Evolutionary conservation across 2,797 vertebrate species (phyloP).

Genomic region (Acipenser oxyrinchus): DNA sequence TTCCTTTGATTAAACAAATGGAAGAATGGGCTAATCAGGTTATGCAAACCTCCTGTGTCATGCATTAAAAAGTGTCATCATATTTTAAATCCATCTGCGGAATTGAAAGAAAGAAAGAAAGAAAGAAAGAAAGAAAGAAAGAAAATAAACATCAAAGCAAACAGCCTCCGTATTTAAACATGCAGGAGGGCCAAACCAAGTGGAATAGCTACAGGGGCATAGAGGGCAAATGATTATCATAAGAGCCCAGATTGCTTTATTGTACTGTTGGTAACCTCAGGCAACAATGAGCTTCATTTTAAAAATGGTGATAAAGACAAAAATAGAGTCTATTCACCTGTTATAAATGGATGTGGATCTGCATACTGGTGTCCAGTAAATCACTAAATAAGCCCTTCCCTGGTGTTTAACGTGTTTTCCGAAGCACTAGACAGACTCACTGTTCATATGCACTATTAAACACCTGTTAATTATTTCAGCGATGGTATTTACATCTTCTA

Average conservation of each 20-base stretch:
- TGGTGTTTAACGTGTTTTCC: too few relatives aligned
- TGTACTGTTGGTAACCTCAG: too few relatives aligned
- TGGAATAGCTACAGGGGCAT: too few relatives aligned
- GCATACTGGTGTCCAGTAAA: too few relatives aligned
- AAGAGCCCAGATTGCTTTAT: too few relatives aligned
- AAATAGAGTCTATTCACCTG: background rate
- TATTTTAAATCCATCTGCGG: constrained; percentile 2
- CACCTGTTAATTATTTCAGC: too few relatives aligned
- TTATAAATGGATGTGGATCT: too few relatives aligned
- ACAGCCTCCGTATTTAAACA: constrained; percentile 1
- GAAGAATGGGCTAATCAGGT: constrained; percentile 30
- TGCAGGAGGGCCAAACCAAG: background rate
- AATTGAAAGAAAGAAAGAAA: background rate
- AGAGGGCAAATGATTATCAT: too few relatives aligned
- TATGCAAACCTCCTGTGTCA: constrained; percentile 11
- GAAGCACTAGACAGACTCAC: too few relatives aligned
- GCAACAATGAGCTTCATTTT: background rate
- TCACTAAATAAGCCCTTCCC: too few relatives aligned
- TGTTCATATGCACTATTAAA: too few relatives aligned
- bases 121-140: background rate
- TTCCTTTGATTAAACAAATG: constrained; percentile 31
- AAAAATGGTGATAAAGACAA: background rate
- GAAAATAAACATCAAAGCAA: constrained; percentile 1
- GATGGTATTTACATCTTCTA: too few relatives aligned
- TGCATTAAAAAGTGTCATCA: constrained; percentile 12